Percentiles rank a stretch among this genome's conserved stretches.
These are phyloP conservation scores for Drosophila imparisetae DNA, from an alignment of 2,888 invertebrate species.

Conservation along the genomic window DNA sequence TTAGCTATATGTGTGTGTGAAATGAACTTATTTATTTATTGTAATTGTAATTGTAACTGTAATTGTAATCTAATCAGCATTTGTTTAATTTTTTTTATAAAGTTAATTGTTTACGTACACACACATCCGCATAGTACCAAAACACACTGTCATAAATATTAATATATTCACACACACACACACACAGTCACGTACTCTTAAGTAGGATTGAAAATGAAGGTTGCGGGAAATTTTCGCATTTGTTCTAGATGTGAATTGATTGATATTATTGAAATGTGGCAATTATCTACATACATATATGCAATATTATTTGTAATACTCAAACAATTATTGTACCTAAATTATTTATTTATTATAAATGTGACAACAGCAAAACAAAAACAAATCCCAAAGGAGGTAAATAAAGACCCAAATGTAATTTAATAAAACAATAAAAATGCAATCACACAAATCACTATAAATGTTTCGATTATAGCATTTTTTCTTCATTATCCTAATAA, in stretches of 20 bases:
- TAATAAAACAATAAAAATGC: slow-evolving; percentile 37
- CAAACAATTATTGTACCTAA: slow-evolving; percentile 38
- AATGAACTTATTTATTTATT: slow-evolving; percentile 39
- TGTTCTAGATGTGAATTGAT: slow-evolving; percentile 35
- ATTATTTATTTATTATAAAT: slow-evolving; percentile 53
- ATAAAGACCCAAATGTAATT: slow-evolving; percentile 44
- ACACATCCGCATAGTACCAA: slow-evolving; percentile 14
- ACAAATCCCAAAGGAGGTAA: not conserved
- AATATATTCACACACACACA: slow-evolving; percentile 1
- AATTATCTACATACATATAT: slow-evolving; percentile 24
- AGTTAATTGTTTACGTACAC: slow-evolving; percentile 35
- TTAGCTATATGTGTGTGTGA: slow-evolving; percentile 51
- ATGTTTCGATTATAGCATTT: not conserved
- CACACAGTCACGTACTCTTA: slow-evolving; percentile 32
- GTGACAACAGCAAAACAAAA: slow-evolving; percentile 29
- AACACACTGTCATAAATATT: slow-evolving; percentile 17
- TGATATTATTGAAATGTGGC: slow-evolving; percentile 19
- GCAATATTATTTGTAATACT: slow-evolving; percentile 68
- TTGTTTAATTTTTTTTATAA: slow-evolving; percentile 29
- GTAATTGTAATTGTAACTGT: slow-evolving; percentile 15
- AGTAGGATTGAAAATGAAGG: slow-evolving; percentile 47
- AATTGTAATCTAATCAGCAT: slow-evolving; percentile 34
- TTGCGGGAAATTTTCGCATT: slow-evolving; percentile 18
- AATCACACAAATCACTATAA: slow-evolving; percentile 2
- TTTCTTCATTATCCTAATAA: not conserved